A percentile compares a stretch with the other conserved stretches of the same genome.
These are phyloP conservation scores for Pelusios castaneus DNA, from an alignment of 2,113 vertebrate species.

Conservation along the genomic window DNA sequence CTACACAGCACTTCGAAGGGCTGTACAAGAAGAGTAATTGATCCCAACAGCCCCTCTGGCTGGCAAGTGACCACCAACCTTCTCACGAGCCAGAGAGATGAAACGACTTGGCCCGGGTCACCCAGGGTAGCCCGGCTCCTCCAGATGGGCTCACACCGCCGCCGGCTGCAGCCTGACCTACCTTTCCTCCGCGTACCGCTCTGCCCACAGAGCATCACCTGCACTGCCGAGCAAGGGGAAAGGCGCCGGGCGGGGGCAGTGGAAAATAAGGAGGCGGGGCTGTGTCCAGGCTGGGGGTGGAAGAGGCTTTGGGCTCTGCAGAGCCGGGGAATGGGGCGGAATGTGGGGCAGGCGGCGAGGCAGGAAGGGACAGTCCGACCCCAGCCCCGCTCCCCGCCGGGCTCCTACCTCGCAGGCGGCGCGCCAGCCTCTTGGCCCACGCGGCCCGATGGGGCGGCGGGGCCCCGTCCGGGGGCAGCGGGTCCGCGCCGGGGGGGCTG, in stretches of 20 bases:
- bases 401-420: slow-evolving; percentile 77
- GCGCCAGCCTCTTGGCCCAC: slow-evolving; percentile 77
- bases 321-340: too few species aligned
- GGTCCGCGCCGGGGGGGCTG: slow-evolving; percentile 76
- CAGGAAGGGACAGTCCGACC: too few species aligned
- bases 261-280: neutral
- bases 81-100: neutral
- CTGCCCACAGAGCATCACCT: neutral
- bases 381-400: too few species aligned
- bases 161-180: neutral
- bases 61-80: neutral
- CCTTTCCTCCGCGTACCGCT: neutral
- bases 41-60: rapidly evolving
- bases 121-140: too few species aligned
- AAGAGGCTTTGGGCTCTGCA: neutral
- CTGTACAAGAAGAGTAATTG: neutral
- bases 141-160: too few species aligned
- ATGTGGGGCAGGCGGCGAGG: neutral
- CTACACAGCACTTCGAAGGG: neutral
- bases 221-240: too few species aligned
- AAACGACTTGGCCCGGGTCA: neutral
- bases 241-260: too few species aligned
- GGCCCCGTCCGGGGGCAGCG: slow-evolving; percentile 54
- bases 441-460: slow-evolving; percentile 44
- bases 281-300: neutral